Percentiles rank a stretch among this genome's conserved stretches.
Evolutionary conservation across 2,888 invertebrate species (phyloP).

Genomic region (Cyclophora albipunctata): DNA sequence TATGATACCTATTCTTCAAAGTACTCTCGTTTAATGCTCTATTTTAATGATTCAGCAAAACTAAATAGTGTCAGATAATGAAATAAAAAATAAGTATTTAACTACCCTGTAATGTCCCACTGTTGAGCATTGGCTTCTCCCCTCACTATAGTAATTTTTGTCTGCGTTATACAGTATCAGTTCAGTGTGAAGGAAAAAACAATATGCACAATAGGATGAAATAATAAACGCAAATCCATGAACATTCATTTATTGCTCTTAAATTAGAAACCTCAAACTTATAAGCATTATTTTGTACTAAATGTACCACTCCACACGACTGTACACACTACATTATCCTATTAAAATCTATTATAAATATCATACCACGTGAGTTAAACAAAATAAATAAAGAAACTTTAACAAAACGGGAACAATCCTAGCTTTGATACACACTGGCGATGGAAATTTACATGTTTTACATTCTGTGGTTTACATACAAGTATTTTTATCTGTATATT

Average conservation of each 20-base stretch:
- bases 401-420: constrained; percentile 23
- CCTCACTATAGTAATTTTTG: no score
- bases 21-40: no score
- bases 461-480: neutral
- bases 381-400: constrained; percentile 29
- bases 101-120: no score
- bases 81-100: no score
- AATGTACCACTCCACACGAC: constrained; percentile 59
- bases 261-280: constrained; percentile 57
- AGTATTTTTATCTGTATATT: no score
- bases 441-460: constrained; percentile 7
- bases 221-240: constrained; percentile 27
- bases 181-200: no score
- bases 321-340: constrained; percentile 33
- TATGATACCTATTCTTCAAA: no score
- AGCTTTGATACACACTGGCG: neutral
- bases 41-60: no score
- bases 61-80: no score
- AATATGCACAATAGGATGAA: neutral
- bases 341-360: constrained; percentile 29
- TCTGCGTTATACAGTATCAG: no score
- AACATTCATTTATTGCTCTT: constrained; percentile 68
- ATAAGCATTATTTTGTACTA: constrained; percentile 68
- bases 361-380: constrained; percentile 15
- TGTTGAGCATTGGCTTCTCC: no score